phyloP scores from a whole-genome alignment of 1,140 invertebrate genomes.

The Lasaia peninsularis region DNA sequence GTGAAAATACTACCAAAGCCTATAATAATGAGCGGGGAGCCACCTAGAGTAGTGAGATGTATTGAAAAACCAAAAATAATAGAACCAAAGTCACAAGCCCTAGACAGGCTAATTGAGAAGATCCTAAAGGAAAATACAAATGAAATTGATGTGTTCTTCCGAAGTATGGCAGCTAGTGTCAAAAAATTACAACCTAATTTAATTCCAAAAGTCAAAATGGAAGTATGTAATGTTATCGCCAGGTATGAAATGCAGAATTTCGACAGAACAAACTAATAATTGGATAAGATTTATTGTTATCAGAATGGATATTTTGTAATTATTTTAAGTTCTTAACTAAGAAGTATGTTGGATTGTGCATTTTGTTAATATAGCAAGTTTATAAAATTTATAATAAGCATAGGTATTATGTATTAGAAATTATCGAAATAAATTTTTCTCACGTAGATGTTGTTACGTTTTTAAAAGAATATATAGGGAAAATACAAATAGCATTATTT shows the following conservation, averaged over 20 bases:
- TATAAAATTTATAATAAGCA: too few species aligned
- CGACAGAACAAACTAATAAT: conserved; percentile 34
- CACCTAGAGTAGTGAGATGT: conserved; percentile 53
- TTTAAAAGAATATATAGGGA: too few species aligned
- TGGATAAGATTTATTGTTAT: neutral
- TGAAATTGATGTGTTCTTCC: conserved; percentile 69
- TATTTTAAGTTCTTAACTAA: neutral
- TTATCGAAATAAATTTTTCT: too few species aligned
- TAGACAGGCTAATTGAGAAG: conserved; percentile 67
- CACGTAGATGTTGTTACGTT: too few species aligned
- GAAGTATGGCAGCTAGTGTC: conserved; percentile 70
- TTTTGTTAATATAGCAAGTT: neutral
- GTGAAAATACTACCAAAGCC: conserved; percentile 70
- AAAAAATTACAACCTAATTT: conserved; percentile 69
- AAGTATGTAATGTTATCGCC: conserved; percentile 71
- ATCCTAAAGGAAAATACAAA: conserved; percentile 65
- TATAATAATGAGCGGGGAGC: conserved; percentile 41
- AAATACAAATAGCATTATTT: too few species aligned
- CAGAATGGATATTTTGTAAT: neutral
- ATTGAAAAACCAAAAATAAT: conserved; percentile 54
- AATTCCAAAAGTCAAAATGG: conserved; percentile 72
- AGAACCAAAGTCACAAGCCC: conserved; percentile 53
- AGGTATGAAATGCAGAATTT: conserved; percentile 73
- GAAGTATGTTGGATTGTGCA: neutral
- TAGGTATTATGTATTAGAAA: too few species aligned